Percentiles rank a stretch among this genome's conserved stretches.
Evolutionary conservation across 2,113 vertebrate species (phyloP).

Genomic region (Laticauda laticaudata): DNA sequence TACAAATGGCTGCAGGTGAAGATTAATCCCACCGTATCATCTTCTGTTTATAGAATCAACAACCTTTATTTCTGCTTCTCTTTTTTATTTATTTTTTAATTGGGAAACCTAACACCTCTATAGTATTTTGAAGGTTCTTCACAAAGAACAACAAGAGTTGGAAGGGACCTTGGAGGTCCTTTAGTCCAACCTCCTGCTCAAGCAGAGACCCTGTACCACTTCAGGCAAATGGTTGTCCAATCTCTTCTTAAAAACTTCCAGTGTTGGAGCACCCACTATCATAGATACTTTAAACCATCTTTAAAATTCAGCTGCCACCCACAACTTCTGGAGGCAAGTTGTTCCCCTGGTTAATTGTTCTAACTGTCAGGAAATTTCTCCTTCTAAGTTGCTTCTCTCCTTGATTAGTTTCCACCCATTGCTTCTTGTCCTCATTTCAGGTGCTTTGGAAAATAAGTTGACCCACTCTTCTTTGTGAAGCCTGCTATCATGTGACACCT

Average conservation of each 20-base stretch:
- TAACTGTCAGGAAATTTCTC: neutral
- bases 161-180: neutral
- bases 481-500: neutral
- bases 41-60: neutral
- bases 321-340: neutral
- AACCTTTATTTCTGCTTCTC: neutral
- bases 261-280: neutral
- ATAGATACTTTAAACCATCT: too few relatives aligned
- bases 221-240: neutral
- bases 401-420: neutral
- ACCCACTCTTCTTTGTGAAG: neutral
- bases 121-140: neutral
- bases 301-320: too few relatives aligned
- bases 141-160: neutral
- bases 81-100: neutral
- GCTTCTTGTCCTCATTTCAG: neutral
- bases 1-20: neutral
- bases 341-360: neutral
- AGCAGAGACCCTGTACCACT: rapidly evolving
- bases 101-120: neutral
- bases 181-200: neutral
- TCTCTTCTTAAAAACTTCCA: neutral
- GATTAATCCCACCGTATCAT: neutral
- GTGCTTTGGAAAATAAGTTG: neutral
- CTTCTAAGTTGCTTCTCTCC: neutral